A percentile compares a stretch with the other conserved stretches of the same genome.
Conservation (phyloP, 2,113 vertebrate species). For the Montifringilla adamsi region DNA sequence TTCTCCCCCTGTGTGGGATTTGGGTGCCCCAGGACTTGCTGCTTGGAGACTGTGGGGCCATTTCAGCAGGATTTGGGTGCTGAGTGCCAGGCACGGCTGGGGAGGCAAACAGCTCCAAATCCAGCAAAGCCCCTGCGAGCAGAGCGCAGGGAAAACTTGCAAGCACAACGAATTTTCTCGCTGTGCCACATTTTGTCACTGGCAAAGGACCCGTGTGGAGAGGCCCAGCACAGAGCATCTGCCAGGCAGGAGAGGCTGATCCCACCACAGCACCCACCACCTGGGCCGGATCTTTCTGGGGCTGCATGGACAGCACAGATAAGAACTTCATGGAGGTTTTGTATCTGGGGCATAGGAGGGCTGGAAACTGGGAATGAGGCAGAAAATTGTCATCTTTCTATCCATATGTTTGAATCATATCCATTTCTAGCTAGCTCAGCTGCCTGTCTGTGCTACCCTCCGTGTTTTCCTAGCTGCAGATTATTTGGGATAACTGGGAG, state of each 20-base stretch:
- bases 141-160: neutral
- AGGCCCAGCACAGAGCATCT: neutral
- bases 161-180: conserved; percentile 19
- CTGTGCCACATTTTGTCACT: conserved; percentile 52
- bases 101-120: conserved; percentile 40
- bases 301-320: neutral
- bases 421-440: neutral
- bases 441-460: neutral
- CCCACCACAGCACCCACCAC: neutral
- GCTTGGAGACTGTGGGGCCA: neutral
- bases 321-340: neutral
- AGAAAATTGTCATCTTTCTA: neutral
- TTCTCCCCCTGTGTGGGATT: neutral
- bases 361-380: neutral
- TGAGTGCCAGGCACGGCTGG: neutral
- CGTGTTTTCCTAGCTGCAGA: conserved; percentile 13
- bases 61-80: neutral
- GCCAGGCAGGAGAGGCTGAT: neutral
- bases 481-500: conserved; percentile 44
- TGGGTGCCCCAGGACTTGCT: neutral
- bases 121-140: conserved; percentile 21
- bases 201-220: neutral
- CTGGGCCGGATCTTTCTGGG: accelerated
- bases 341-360: neutral
- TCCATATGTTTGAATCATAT: neutral